phyloP scores from a whole-genome alignment of 2,797 vertebrate species.

The Anguilla anguilla region DNA sequence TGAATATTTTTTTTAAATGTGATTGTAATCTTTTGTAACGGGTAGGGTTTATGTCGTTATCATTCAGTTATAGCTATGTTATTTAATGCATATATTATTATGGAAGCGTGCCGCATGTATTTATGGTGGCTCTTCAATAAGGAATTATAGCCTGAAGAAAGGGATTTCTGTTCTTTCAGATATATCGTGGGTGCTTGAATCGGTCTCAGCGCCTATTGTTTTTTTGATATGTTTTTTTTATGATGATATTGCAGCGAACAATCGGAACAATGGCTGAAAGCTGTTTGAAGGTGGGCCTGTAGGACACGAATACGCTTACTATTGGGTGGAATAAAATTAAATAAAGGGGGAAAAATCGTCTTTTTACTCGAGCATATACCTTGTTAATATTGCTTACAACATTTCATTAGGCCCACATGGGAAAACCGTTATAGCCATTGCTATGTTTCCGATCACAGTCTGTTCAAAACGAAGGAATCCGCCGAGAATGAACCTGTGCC shows the following conservation, averaged over 20 bases:
- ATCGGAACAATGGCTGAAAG: conserved; percentile 19
- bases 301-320: not conserved
- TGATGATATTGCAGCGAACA: conserved; percentile 8
- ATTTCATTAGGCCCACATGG: no score
- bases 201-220: conserved; percentile 16
- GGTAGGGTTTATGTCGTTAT: not conserved
- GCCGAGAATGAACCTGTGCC: not conserved
- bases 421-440: not conserved
- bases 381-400: not conserved
- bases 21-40: not conserved
- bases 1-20: conserved; percentile 9
- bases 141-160: not conserved
- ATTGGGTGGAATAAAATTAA: not conserved
- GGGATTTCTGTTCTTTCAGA: not conserved
- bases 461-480: not conserved
- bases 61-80: not conserved
- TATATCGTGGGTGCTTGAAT: not conserved
- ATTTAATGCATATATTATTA: not conserved
- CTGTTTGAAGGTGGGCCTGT: conserved; percentile 18
- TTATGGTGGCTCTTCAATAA: not conserved
- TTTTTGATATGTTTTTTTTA: not conserved
- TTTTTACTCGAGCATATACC: not conserved
- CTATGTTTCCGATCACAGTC: not conserved
- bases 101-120: not conserved
- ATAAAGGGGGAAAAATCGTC: not conserved